Evolutionary conservation across 2,888 invertebrate species (phyloP).

Genomic region (Rhagonycha lutea): DNA sequence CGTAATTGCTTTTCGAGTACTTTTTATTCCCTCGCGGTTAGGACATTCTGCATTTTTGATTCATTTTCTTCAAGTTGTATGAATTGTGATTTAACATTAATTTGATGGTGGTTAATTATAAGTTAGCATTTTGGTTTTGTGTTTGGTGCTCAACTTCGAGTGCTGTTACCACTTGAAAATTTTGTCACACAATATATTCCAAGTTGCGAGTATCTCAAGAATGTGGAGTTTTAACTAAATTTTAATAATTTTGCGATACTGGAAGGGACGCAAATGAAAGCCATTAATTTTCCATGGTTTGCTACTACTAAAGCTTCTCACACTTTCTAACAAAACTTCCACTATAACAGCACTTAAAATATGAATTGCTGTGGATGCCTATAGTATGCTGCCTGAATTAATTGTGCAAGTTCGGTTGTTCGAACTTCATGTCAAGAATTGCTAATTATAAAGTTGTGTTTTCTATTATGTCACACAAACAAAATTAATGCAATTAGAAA

Average conservation of each 20-base stretch:
- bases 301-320: constrained; percentile 8
- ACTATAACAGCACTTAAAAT: constrained; percentile 14
- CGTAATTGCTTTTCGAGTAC: neutral
- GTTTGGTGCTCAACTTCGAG: neutral
- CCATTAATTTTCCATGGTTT: constrained; percentile 12
- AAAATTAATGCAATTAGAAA: neutral
- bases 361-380: constrained; percentile 15
- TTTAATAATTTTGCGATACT: constrained; percentile 4
- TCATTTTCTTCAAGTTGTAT: neutral
- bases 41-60: neutral
- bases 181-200: neutral
- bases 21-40: neutral
- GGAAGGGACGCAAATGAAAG: constrained; percentile 4
- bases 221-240: constrained; percentile 6
- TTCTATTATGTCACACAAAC: constrained; percentile 1
- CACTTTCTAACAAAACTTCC: constrained; percentile 15
- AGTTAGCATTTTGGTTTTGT: neutral
- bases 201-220: neutral
- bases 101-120: neutral
- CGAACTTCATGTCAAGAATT: constrained; percentile 15
- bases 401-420: constrained; percentile 16
- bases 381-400: constrained; percentile 10
- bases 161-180: neutral
- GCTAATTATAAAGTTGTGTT: constrained; percentile 15
- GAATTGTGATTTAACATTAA: neutral